These are phyloP conservation scores for Drosophila teissieri DNA, from an alignment of 1,140 invertebrate species.

Conservation along the genomic window DNA sequence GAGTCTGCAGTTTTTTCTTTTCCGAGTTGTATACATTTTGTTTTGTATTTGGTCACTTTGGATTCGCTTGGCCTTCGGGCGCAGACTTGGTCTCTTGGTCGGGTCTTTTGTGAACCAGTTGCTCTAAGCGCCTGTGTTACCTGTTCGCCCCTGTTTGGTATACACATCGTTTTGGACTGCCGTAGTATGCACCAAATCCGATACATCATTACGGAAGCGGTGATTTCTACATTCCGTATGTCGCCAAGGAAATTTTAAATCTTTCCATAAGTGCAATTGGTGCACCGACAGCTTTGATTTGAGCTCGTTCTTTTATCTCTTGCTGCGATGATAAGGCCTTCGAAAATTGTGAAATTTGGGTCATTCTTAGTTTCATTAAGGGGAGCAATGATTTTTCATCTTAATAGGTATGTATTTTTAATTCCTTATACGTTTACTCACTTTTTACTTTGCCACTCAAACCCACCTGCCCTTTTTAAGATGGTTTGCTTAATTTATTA, in stretches of 20 bases:
- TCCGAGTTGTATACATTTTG: constrained; percentile 11
- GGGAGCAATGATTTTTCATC: background rate
- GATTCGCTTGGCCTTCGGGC: constrained; percentile 57
- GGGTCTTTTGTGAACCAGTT: constrained; percentile 57
- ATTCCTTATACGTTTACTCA: background rate
- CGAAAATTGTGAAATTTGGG: constrained; percentile 23
- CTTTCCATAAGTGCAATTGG: constrained; percentile 23
- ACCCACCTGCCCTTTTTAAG: background rate
- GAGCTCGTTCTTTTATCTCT: constrained; percentile 30
- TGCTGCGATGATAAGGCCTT: constrained; percentile 25
- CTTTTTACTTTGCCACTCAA: background rate
- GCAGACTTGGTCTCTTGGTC: constrained; percentile 35
- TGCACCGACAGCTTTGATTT: constrained; percentile 9
- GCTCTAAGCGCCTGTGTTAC: constrained; percentile 60
- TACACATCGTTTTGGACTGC: constrained; percentile 44
- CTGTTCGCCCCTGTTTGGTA: constrained; percentile 60
- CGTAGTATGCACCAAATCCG: constrained; percentile 43
- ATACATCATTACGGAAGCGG: constrained; percentile 61
- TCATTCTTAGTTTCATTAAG: constrained; percentile 12
- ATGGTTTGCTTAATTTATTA: too few relatives aligned
- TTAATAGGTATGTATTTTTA: background rate
- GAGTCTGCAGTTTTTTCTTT: constrained; percentile 59
- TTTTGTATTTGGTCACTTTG: constrained; percentile 59
- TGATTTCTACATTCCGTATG: constrained; percentile 55
- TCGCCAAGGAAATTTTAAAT: constrained; percentile 18